phyloP scores from a whole-genome alignment of 2,888 invertebrate species.

The Hedya salicella region DNA sequence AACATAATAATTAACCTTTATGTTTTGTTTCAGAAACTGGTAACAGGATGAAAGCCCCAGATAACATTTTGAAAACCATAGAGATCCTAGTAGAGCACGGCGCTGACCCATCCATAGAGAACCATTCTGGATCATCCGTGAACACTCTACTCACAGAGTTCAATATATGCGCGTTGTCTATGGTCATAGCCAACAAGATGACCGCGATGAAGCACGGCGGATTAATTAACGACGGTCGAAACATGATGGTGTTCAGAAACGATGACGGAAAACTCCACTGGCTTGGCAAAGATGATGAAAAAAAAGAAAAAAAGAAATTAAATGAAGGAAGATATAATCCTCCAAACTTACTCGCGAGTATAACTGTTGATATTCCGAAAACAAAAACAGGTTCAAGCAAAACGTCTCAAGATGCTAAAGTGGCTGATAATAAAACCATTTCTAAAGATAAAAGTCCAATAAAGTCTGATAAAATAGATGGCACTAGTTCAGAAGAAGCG shows the following conservation, averaged over 20 bases:
- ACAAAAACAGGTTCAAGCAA: neutral
- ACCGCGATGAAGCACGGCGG: slow-evolving; percentile 47
- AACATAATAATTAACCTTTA: neutral
- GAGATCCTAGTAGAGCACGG: slow-evolving; percentile 68
- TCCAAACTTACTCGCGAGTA: neutral
- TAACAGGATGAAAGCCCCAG: slow-evolving; percentile 61
- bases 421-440: no score
- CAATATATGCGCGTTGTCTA: slow-evolving; percentile 59
- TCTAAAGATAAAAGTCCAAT: no score
- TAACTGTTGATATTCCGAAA: slow-evolving; percentile 9
- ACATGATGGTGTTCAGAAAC: slow-evolving; percentile 60
- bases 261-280: slow-evolving; percentile 44
- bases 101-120: slow-evolving; percentile 74
- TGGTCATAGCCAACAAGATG: slow-evolving; percentile 63
- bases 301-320: neutral
- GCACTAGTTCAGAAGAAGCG: neutral
- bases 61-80: slow-evolving; percentile 69
- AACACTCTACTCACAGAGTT: slow-evolving; percentile 75
- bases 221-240: neutral
- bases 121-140: slow-evolving; percentile 73
- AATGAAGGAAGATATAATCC: neutral
- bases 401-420: neutral
- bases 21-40: slow-evolving; percentile 58
- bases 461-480: no score
- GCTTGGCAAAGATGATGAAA: neutral